Evolutionary conservation across 2,797 vertebrate genomes (phyloP).

Genomic region (Pteronotus mesoamericanus): DNA sequence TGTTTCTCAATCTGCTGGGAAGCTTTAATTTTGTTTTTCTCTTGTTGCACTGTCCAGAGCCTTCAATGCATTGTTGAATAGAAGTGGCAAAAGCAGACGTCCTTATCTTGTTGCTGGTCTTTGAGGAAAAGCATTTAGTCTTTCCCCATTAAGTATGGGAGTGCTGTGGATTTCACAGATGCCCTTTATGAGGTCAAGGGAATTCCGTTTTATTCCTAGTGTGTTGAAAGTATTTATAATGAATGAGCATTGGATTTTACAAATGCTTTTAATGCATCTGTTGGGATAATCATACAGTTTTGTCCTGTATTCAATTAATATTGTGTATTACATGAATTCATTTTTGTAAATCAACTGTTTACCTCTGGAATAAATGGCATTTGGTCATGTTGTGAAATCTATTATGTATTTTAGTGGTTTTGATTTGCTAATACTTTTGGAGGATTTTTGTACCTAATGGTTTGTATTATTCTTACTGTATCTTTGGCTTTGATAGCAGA

Average conservation of each 20-base stretch:
- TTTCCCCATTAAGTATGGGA: background rate
- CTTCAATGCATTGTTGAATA: background rate
- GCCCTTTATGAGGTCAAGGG: background rate
- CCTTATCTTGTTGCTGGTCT: background rate
- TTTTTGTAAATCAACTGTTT: background rate
- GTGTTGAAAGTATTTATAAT: background rate
- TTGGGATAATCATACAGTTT: background rate
- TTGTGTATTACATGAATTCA: background rate
- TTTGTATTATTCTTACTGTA: background rate
- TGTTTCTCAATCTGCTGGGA: background rate
- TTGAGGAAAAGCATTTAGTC: background rate
- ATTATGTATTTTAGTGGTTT: background rate
- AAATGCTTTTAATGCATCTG: background rate
- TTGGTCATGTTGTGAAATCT: background rate
- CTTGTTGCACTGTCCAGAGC: background rate
- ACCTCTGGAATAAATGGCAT: background rate
- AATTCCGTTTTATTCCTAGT: background rate
- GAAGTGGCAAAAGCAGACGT: background rate
- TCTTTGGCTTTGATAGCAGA: background rate
- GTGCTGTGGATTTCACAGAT: background rate
- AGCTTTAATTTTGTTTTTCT: background rate
- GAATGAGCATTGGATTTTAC: background rate
- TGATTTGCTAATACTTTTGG: background rate
- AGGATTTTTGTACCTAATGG: background rate
- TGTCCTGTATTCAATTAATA: background rate